A percentile compares a stretch with the other conserved stretches of the same genome.
Conservation (phyloP, 2,113 vertebrate species). For the Erythrocercus mccallii region DNA sequence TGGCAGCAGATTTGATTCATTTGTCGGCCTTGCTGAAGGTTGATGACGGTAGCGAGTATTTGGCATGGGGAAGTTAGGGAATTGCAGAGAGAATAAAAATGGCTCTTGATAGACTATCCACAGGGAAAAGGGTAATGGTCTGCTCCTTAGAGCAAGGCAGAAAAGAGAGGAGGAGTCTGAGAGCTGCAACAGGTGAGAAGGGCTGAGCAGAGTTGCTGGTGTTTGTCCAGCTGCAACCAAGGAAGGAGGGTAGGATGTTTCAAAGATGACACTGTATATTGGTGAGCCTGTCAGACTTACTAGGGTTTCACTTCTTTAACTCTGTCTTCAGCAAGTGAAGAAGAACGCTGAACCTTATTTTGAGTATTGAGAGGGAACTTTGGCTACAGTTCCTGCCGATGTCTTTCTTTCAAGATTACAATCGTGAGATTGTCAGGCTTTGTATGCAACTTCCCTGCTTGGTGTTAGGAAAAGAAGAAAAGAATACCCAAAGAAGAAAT, state of each 20-base stretch:
- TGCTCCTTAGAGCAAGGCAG: not conserved
- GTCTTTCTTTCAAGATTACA: not conserved
- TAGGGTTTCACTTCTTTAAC: not conserved
- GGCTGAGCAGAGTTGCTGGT: not conserved
- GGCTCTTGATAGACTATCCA: not conserved
- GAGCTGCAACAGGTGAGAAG: not conserved
- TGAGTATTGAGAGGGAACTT: not conserved
- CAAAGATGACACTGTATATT: not conserved
- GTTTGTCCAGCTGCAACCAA: not conserved
- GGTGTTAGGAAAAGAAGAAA: not conserved
- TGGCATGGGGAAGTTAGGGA: slow-evolving; percentile 15
- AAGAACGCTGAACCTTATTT: not conserved
- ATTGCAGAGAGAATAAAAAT: slow-evolving; percentile 32
- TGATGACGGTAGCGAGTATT: slow-evolving; percentile 37
- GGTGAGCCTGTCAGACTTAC: not conserved
- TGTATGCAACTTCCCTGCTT: not conserved
- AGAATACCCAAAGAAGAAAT: not conserved
- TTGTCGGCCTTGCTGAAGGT: slow-evolving; percentile 41
- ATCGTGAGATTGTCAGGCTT: not conserved
- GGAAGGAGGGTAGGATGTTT: not conserved
- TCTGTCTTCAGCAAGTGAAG: not conserved
- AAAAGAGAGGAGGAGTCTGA: not conserved
- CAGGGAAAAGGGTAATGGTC: not conserved
- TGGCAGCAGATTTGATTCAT: slow-evolving; percentile 48
- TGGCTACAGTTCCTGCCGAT: not conserved